phyloP scores from a whole-genome alignment of 2,888 invertebrate genomes.

The Mycogona germanica region DNA sequence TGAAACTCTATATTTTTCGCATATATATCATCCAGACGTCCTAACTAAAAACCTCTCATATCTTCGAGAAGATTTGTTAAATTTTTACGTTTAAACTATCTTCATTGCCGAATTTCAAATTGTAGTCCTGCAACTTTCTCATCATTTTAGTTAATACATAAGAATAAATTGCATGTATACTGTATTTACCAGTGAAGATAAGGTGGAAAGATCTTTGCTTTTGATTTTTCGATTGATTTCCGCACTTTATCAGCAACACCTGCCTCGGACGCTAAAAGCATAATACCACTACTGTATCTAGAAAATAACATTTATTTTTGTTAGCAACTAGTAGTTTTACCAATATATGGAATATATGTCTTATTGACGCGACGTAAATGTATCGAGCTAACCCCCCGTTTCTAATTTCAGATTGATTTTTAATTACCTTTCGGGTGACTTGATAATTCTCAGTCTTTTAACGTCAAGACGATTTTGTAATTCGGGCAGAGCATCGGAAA shows the following conservation, averaged over 20 bases:
- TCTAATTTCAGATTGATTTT: neutral
- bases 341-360: neutral
- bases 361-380: too few relatives aligned
- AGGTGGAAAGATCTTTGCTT: conserved; percentile 1
- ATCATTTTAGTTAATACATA: too few relatives aligned
- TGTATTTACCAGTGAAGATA: conserved; percentile 20
- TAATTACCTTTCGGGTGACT: conserved; percentile 6
- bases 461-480: neutral
- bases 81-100: too few relatives aligned
- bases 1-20: too few relatives aligned
- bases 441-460: neutral
- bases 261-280: conserved; percentile 17
- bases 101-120: too few relatives aligned
- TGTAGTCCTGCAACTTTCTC: too few relatives aligned
- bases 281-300: conserved; percentile 22
- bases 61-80: too few relatives aligned
- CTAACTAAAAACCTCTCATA: too few relatives aligned
- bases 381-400: neutral
- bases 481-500: neutral
- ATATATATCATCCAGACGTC: too few relatives aligned
- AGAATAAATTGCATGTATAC: too few relatives aligned
- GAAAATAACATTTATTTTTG: neutral
- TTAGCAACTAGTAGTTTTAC: neutral
- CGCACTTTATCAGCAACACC: conserved; percentile 12
- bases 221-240: conserved; percentile 14